phyloP scores from a whole-genome alignment of 2,888 invertebrate species.

The Neoscelio sp. region DNA sequence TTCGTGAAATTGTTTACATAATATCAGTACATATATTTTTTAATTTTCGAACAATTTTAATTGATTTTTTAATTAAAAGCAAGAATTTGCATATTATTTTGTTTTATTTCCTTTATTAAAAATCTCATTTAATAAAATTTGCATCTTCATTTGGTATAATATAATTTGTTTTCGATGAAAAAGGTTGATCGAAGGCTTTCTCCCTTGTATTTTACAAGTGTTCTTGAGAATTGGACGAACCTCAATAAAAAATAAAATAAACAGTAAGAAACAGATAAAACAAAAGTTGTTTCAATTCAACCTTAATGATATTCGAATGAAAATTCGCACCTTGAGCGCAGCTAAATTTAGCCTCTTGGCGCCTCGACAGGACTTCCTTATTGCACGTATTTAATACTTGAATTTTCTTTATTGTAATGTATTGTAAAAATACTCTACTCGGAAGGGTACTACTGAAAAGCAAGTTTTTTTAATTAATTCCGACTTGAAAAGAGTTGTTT shows the following conservation, averaged over 20 bases:
- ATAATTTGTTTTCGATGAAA: neutral
- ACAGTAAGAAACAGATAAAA: neutral
- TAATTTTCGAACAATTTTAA: neutral
- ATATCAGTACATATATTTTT: neutral
- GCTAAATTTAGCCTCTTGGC: slow-evolving; percentile 47
- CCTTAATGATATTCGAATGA: slow-evolving; percentile 15
- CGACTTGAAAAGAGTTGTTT: no score
- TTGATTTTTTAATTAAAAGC: neutral
- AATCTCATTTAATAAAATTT: neutral
- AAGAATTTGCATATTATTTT: neutral
- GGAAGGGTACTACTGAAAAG: neutral
- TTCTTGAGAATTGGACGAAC: slow-evolving; percentile 1
- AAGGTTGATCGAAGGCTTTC: neutral
- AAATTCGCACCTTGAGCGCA: slow-evolving; percentile 34
- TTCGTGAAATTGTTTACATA: slow-evolving; percentile 22
- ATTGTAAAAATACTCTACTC: slow-evolving; percentile 12
- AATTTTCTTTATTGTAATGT: slow-evolving; percentile 11
- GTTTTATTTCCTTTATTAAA: neutral
- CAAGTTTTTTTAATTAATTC: neutral
- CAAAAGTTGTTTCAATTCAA: slow-evolving; percentile 2
- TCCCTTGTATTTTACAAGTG: neutral
- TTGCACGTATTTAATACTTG: slow-evolving; percentile 17
- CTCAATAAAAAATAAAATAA: slow-evolving; percentile 1
- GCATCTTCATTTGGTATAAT: neutral
- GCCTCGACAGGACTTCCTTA: slow-evolving; percentile 42